These are phyloP conservation scores for Volucella bombylans DNA, from an alignment of 2,888 invertebrate genomes.

Conservation along the genomic window DNA sequence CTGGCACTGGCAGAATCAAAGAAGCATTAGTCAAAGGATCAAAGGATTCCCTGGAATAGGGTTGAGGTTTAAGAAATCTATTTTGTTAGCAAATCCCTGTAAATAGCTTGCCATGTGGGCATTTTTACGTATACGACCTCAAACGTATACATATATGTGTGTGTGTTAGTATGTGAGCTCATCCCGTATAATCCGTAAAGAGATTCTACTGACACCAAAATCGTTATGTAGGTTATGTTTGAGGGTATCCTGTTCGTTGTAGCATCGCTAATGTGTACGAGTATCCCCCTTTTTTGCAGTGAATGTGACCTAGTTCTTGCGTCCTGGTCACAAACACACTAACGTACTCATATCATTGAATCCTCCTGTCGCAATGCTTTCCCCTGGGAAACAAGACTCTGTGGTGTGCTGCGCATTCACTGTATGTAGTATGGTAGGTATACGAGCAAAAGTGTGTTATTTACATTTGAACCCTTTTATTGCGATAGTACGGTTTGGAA, in stretches of 20 bases:
- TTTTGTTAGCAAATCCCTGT: conserved; percentile 63
- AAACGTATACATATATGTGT: conserved; percentile 57
- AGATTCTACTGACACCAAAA: conserved; percentile 68
- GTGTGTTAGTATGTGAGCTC: conserved; percentile 7
- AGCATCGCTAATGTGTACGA: conserved; percentile 44
- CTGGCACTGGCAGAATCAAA: conserved; percentile 33
- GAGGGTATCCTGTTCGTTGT: conserved; percentile 57
- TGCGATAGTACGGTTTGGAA: conserved; percentile 53
- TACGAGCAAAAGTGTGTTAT: conserved; percentile 44
- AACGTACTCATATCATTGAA: conserved; percentile 41
- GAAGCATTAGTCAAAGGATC: conserved; percentile 62
- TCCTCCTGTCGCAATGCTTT: conserved; percentile 29
- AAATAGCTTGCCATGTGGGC: conserved; percentile 40
- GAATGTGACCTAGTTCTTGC: conserved; percentile 64
- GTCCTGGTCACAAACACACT: conserved; percentile 42
- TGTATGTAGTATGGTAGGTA: not conserved
- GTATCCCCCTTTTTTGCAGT: conserved; percentile 7
- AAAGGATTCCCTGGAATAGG: conserved; percentile 64
- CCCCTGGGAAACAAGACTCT: conserved; percentile 61
- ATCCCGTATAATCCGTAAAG: conserved; percentile 55
- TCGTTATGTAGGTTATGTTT: conserved; percentile 65
- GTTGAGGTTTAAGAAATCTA: conserved; percentile 60
- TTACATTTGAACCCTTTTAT: conserved; percentile 68
- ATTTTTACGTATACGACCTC: conserved; percentile 54
- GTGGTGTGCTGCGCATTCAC: conserved; percentile 61